Conservation (phyloP, 37 sponge, comb jelly and placozoan species). For the Oopsacas minuta region DNA sequence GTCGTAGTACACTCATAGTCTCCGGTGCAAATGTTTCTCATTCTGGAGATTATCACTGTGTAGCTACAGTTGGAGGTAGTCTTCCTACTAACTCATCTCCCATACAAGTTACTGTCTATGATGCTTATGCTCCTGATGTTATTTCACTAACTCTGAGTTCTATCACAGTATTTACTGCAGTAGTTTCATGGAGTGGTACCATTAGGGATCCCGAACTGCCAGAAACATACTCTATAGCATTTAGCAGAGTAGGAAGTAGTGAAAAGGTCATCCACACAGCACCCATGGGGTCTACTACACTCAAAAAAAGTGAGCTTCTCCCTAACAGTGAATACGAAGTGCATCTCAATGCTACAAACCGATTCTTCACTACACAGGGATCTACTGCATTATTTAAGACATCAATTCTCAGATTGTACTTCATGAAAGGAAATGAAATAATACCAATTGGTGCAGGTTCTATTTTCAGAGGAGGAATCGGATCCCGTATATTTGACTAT, state of each 20-base stretch:
- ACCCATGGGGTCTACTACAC: not conserved
- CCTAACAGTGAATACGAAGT: not conserved
- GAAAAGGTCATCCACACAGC: not conserved
- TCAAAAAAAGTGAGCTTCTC: not conserved
- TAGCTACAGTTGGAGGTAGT: constrained; percentile 4
- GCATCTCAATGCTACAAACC: not conserved
- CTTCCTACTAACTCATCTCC: not conserved
- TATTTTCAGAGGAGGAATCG: not conserved
- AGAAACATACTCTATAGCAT: not conserved
- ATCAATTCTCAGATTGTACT: not conserved
- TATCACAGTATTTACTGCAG: not conserved
- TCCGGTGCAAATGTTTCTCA: not conserved
- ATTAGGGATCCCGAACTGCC: not conserved
- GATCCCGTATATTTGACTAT: not conserved
- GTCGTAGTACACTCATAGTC: not conserved
- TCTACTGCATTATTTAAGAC: not conserved
- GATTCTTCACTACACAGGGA: not conserved
- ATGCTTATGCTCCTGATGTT: not conserved
- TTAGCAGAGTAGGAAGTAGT: not conserved
- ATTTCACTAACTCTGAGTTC: not conserved
- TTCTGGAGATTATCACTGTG: not conserved
- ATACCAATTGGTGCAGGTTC: not conserved
- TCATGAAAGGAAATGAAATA: not conserved
- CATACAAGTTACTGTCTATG: not conserved
- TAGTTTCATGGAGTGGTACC: not conserved